Evolutionary conservation across 2,888 invertebrate species (phyloP), one percentile per base, ranked within the genome.

Genomic region (Xestoiulus laeticollis): DNA sequence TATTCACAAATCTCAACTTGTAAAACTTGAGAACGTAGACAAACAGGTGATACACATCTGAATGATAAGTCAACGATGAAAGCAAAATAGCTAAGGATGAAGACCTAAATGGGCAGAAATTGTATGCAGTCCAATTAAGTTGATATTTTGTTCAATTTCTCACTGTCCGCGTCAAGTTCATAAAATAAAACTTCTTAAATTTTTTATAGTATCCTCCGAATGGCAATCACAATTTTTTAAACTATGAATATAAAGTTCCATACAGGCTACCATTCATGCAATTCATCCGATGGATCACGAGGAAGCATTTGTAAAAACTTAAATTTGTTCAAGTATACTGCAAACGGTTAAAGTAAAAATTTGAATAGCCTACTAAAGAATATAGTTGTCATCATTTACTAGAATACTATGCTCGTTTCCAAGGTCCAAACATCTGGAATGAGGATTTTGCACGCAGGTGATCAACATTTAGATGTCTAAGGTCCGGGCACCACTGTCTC

Each of bases 401-500:
- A 78, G 30, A 32, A 26, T 16, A 32, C 30, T 78, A 78, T 16
- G 78, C 78, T 78, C 78, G 30, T 78, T 78, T 78, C 78, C 78
- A 78, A 78, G 78, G 78, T 5, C 78, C 78, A 30, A 78, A 78
- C 78, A 78, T 32, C 78, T 78, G 78, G 78, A 78, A 30, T 32
- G 78, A 30, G 1, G 30, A 78, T 16, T 78, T 78, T 32, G 78
- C 78, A 78, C 78, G 43, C 12, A 32, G 30, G 16, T 78, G 78
- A 78, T 78, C 78, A 38, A 85, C 43, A 38, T 38, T 6, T 14
- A 43, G 14, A 26, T 38, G 16, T 16, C 85, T 85, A 38, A 88
- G 91, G 89, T 93, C 93, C 88, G 92, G 91, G 90, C 94, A 94
- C 90, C 94, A 90, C 0, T 90, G 90, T 89, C 91, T 92, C 48